Evolutionary conservation across 1,140 invertebrate genomes (phyloP), one percentile per base, ranked within the genome.

Genomic region (Zaprionus tsacasi): DNA sequence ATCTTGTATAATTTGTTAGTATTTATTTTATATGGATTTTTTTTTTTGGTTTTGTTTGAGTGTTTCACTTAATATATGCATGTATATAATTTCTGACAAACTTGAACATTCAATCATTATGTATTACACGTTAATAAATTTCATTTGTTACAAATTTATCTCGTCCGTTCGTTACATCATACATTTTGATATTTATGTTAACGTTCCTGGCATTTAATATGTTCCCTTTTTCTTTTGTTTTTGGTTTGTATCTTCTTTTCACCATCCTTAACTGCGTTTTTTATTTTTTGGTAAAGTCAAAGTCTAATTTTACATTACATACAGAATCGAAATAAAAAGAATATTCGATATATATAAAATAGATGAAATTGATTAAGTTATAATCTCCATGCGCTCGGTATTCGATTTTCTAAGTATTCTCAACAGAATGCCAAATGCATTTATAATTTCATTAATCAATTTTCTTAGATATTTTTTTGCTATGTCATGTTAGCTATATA

Each of bases 31-130:
- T 77, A 71, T 86, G 77, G 45, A 85, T 66, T 85, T 81, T 45
- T 45, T 45, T n/a, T 63, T 25, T 45, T 59, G 52, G 48, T 59
- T 50, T 50, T 25, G 45, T 50, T 50, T 50, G 10, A 21, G 45
- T 25, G 45, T 50, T 50, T 50, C 17, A 50, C 45, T 50, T 50
- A 17, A 38, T 65, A 58, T 57, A 21, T 66, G n/a, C 45, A 66
- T 71, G 59, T 73, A 89, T 88, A 88, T 88, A 88, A 88, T 88
- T 83, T 89, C 72, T 90, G 85, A 89, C 85, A 89, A 89, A 89
- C 85, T 89, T 89, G 86, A 89, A 89, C 85, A 89, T 89, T 89
- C 73, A 89, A 81, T 85, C 89, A 76, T 21, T 45, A 89, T 85
- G 43, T 61, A 76, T 88, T 87, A 88, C 67, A 85, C 82, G 77